These are phyloP conservation scores for Radopholus similis DNA, from an alignment of 1,140 invertebrate genomes.

Conservation along the genomic window DNA sequence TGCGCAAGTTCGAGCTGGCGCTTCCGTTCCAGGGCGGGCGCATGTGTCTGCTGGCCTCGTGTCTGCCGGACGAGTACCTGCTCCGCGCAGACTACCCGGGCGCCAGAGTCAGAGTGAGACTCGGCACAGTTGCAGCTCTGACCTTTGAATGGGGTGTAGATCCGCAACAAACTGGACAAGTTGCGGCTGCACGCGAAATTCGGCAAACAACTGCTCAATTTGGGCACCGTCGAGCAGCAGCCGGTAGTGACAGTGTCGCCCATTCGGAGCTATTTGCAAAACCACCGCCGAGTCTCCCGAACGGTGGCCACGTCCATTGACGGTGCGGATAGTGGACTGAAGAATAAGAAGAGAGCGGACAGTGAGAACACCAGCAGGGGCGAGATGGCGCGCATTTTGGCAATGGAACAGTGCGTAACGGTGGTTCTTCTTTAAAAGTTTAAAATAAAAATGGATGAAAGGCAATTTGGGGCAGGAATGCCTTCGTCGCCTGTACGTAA, in stretches of 20 bases:
- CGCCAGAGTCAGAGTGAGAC: conserved; percentile 36
- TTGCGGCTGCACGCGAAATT: conserved; percentile 13
- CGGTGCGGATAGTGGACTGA: background rate
- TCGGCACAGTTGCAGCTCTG: background rate
- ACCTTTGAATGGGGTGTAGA: conserved; percentile 15
- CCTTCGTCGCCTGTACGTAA: conserved; percentile 63
- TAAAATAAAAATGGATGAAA: too few relatives aligned
- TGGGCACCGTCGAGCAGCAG: background rate
- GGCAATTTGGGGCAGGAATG: conserved; percentile 1
- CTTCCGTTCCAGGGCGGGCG: conserved; percentile 84
- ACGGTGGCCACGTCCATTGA: conserved; percentile 11
- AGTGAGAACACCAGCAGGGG: background rate
- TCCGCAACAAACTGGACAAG: conserved; percentile 37
- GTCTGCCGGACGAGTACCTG: conserved; percentile 79
- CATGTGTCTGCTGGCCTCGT: conserved; percentile 82
- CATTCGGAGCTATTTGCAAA: conserved; percentile 25
- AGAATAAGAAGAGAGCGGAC: background rate
- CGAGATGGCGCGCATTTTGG: background rate
- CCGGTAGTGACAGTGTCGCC: conserved; percentile 22
- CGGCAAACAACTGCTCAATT: background rate
- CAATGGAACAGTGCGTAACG: background rate
- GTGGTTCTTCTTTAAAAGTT: background rate
- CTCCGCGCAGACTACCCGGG: conserved; percentile 64
- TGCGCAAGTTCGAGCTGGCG: conserved; percentile 96
- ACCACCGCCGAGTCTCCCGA: conserved; percentile 16